Conservation (phyloP, 1,140 invertebrate species). For the Brachionus asplanchnoidis region DNA sequence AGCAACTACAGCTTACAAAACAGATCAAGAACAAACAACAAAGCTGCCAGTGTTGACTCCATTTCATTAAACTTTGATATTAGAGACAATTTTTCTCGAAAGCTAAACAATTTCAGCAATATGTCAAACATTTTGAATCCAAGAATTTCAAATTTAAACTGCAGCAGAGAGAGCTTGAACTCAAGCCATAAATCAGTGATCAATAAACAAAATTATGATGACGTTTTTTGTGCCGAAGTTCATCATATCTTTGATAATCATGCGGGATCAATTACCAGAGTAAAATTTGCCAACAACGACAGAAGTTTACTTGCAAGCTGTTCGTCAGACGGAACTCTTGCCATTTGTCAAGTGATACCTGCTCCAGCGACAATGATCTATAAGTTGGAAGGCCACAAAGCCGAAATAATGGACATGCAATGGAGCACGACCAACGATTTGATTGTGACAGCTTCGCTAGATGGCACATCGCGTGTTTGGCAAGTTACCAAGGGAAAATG, state of each 20-base stretch:
- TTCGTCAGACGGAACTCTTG: conserved; percentile 72
- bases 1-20: neutral
- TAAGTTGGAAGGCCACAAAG: conserved; percentile 69
- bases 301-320: conserved; percentile 72
- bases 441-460: conserved; percentile 71
- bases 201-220: conserved; percentile 59
- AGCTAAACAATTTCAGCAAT: neutral
- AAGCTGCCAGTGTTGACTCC: neutral
- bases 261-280: conserved; percentile 67
- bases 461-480: conserved; percentile 71
- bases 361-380: conserved; percentile 67
- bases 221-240: conserved; percentile 77
- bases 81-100: neutral
- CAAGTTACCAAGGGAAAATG: conserved; percentile 46
- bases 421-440: conserved; percentile 82
- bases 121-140: neutral
- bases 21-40: neutral
- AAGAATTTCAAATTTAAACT: neutral
- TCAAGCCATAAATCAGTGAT: conserved; percentile 59
- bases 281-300: conserved; percentile 83
- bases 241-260: conserved; percentile 80
- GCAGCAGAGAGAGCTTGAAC: conserved; percentile 5
- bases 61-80: conserved; percentile 9
- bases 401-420: conserved; percentile 72
- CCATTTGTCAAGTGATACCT: conserved; percentile 72